Conservation (phyloP, 2,797 vertebrate genomes). For the Tenualosa ilisha region DNA sequence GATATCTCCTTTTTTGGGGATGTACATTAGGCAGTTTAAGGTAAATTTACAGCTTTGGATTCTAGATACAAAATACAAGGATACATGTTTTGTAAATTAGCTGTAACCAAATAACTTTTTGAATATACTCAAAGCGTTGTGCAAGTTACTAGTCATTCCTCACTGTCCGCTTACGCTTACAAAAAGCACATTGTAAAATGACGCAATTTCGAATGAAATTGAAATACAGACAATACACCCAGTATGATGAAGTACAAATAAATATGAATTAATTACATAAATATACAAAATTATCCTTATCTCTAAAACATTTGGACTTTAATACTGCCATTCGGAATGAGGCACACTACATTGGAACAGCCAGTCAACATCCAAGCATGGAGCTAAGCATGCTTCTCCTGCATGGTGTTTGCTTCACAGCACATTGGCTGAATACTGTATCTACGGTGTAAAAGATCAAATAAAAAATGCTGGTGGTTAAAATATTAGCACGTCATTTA, state of each 20-base stretch:
- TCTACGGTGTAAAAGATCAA: neutral
- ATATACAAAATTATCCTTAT: conserved; percentile 86
- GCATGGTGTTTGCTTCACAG: conserved; percentile 62
- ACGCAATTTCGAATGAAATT: conserved; percentile 85
- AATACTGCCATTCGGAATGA: conserved; percentile 84
- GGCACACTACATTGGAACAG: conserved; percentile 71
- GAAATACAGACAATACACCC: conserved; percentile 83
- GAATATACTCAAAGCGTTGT: conserved; percentile 52
- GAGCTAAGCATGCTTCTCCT: neutral
- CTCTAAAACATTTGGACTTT: conserved; percentile 79
- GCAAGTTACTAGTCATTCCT: conserved; percentile 21
- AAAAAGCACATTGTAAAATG: conserved; percentile 79
- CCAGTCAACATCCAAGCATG: conserved; percentile 46
- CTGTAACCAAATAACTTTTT: conserved; percentile 17
- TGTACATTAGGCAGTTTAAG: neutral
- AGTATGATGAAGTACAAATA: conserved; percentile 90
- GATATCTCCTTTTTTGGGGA: neutral
- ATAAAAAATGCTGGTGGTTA: neutral
- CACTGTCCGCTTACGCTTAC: conserved; percentile 28
- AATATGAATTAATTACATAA: conserved; percentile 96
- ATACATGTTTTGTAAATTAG: conserved; percentile 20
- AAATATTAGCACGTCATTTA: neutral
- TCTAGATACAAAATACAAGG: conserved; percentile 11
- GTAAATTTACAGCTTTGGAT: conserved; percentile 22
- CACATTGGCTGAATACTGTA: neutral